Evolutionary conservation across 2,113 vertebrate genomes (phyloP), one percentile per base, ranked within the genome.

Genomic region (Daubentonia madagascariensis): DNA sequence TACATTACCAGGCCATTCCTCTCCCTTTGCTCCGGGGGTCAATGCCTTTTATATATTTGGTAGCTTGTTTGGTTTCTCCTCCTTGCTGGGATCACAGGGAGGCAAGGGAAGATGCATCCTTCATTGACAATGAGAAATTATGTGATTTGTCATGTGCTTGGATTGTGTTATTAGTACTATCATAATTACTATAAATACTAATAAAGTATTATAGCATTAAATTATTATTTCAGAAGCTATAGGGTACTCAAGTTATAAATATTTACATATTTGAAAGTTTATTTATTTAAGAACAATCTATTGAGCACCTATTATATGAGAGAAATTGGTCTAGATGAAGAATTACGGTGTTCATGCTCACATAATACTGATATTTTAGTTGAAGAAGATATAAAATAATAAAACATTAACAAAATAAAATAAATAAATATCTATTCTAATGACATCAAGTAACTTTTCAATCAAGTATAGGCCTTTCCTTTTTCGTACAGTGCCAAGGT

Each of bases 61-160:
- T 98, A 98, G 98, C 96, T 98, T 94, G 97, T 98, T 98, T 96
- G 96, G 98, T 98, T 98, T 98, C 98, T 98, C 98, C 98, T 98
- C 97, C 79, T 35, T 93, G 80, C 76, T 86, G 91, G 94, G 92
- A 92, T 80, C 91, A 6, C 57, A 89, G 94, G 91, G 68, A 84
- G 80, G 79, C 48, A 68, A 92, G 94, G 97, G 94, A 98, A 98
- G 98, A 98, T 1, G 40, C 91, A 97, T 98, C 98, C 83, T 98
- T 98, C 97, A 89, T 97, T 72, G 52, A 98, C 98, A 98, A 96
- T 98, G 98, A 98, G 97, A 98, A 99, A 98, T 20, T 98, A 97
- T 95, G 98, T 98, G 98, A 99, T 98, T 98, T 98, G 98, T 99
- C 98, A 99, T 99, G 99, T 98, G 97, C 98, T 98, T 98, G 98